phyloP scores from a whole-genome alignment of 2,113 vertebrate genomes.

The cattle (Bos taurus) region ARS-UCD2.0 NC_037347.1:61396501-61397000 shows the following conservation, averaged over 20 bases:
- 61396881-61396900: not conserved
- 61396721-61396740: not conserved
- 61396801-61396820: not conserved
- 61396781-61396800: not conserved
- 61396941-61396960: no score
- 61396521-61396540: not conserved
- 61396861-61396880: not conserved
- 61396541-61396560: not conserved
- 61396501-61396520: not conserved
- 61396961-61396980: accelerated
- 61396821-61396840: not conserved
- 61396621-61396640: not conserved
- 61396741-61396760: not conserved
- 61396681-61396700: not conserved
- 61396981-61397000: no score
- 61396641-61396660: accelerated
- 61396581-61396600: not conserved
- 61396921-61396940: not conserved
- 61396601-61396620: not conserved
- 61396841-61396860: not conserved
- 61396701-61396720: not conserved
- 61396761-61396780: not conserved
- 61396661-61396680: not conserved
- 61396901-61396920: not conserved
- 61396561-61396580: not conserved